Percentiles rank a stretch among this genome's conserved stretches.
Evolutionary conservation across 2,113 vertebrate species (phyloP).

Genomic region (Caranx melampygus): DNA sequence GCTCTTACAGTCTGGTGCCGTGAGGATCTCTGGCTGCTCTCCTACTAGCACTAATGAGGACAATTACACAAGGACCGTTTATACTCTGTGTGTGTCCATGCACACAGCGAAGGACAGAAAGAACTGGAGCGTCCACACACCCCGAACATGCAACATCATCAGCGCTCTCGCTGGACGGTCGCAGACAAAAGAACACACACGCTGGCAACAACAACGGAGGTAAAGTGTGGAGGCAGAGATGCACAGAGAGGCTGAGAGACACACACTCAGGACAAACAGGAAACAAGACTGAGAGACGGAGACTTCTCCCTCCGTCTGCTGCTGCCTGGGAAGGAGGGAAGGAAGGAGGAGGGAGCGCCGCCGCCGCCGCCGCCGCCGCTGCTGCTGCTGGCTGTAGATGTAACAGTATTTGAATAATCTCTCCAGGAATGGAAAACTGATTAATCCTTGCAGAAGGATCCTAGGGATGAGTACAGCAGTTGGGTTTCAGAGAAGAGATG

Average conservation of each 20-base stretch:
- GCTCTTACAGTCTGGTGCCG: constrained; percentile 29
- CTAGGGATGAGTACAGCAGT: constrained; percentile 65
- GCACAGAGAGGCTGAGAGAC: not conserved
- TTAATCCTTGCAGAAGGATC: constrained; percentile 81
- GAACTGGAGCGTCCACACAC: constrained; percentile 9
- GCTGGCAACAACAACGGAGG: not conserved
- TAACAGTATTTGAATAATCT: constrained; percentile 82
- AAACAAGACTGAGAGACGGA: constrained; percentile 5
- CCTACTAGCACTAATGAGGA: constrained; percentile 63
- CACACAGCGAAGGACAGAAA: constrained; percentile 25
- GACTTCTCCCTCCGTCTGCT: constrained; percentile 8
- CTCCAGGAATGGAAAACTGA: constrained; percentile 83
- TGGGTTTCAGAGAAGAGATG: constrained; percentile 48
- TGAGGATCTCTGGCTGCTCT: constrained; percentile 47
- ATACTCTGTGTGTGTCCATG: constrained; percentile 30
- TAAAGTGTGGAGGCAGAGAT: not conserved
- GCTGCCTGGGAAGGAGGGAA: constrained; percentile 3
- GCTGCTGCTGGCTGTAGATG: constrained; percentile 63
- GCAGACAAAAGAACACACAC: not conserved
- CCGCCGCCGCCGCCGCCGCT: constrained; percentile 5
- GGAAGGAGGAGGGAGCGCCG: constrained; percentile 14
- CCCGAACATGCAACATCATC: constrained; percentile 9
- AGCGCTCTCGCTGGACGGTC: constrained; percentile 4
- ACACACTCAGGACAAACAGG: not conserved
- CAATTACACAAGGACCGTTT: constrained; percentile 66